Evolutionary conservation across 37 sponge, comb jelly and placozoan genomes (phyloP).

Genomic region (Tethya wilhelma): DNA sequence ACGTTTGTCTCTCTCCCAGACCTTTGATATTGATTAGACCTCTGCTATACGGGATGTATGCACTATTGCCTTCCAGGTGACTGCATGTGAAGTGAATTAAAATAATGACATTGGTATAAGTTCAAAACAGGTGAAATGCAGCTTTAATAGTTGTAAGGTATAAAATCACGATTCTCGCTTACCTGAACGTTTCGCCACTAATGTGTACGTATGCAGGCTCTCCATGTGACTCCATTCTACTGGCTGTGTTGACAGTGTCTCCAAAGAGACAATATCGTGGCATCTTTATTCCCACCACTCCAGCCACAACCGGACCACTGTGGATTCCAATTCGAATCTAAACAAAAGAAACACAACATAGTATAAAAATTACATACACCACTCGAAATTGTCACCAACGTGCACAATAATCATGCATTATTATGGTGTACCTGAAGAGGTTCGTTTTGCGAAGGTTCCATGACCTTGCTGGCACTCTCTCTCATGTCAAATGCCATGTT

Average conservation of each 20-base stretch:
- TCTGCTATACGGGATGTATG: constrained; percentile 33
- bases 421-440: constrained; percentile 36
- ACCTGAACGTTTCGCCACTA: constrained; percentile 61
- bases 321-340: constrained; percentile 94
- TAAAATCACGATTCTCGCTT: background rate
- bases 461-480: constrained; percentile 42
- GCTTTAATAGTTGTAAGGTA: too few species aligned
- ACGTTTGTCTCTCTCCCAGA: constrained; percentile 31
- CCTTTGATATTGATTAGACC: constrained; percentile 59
- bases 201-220: constrained; percentile 62
- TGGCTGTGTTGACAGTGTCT: constrained; percentile 95
- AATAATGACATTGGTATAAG: background rate
- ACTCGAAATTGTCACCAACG: background rate
- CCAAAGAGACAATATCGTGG: constrained; percentile 96
- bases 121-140: background rate
- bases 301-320: constrained; percentile 89
- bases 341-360: background rate
- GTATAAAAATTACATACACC: background rate
- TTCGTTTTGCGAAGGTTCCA: constrained; percentile 19
- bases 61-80: constrained; percentile 3
- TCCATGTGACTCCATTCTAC: constrained; percentile 92
- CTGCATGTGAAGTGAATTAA: background rate
- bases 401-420: background rate
- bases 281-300: constrained; percentile 94
- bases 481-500: constrained; percentile 79